Evolutionary conservation across 2,888 invertebrate species (phyloP).

Genomic region (Drosophila glabriapex): DNA sequence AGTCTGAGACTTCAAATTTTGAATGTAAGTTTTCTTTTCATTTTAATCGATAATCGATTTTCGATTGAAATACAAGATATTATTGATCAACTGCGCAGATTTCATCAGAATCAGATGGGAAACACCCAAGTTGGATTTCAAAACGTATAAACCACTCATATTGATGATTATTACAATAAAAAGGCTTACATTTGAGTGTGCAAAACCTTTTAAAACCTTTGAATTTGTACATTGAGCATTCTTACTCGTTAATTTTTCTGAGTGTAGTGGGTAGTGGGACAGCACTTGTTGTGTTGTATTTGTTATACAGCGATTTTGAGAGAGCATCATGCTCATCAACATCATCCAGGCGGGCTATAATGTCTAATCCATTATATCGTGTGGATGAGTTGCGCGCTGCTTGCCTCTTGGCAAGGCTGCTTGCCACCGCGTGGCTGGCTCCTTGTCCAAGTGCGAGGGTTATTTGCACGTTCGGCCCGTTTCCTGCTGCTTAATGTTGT

Average conservation of each 20-base stretch:
- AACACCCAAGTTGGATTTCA: neutral
- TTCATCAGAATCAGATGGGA: neutral
- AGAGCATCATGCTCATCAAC: neutral
- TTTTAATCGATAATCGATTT: neutral
- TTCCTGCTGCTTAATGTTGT: constrained; percentile 31
- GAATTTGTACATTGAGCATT: neutral
- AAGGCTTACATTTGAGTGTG: neutral
- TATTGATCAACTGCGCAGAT: neutral
- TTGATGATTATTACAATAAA: no score
- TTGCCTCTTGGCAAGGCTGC: constrained; percentile 1
- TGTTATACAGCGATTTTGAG: neutral
- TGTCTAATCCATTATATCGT: constrained; percentile 52
- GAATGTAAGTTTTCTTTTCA: neutral
- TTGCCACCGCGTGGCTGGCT: neutral
- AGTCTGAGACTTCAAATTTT: neutral
- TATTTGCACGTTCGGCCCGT: constrained; percentile 55
- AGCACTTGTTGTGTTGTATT: constrained; percentile 33
- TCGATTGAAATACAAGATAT: neutral
- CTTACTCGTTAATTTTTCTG: neutral
- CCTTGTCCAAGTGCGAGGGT: constrained; percentile 27
- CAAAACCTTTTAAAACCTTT: neutral
- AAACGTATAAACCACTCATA: no score
- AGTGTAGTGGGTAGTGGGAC: constrained; percentile 23
- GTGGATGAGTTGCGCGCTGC: constrained; percentile 27
- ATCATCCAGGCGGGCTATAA: constrained; percentile 1